Evolutionary conservation across 2,888 invertebrate genomes (phyloP), one percentile per base, ranked within the genome.

Genomic region (Dicyrtomina minuta): DNA sequence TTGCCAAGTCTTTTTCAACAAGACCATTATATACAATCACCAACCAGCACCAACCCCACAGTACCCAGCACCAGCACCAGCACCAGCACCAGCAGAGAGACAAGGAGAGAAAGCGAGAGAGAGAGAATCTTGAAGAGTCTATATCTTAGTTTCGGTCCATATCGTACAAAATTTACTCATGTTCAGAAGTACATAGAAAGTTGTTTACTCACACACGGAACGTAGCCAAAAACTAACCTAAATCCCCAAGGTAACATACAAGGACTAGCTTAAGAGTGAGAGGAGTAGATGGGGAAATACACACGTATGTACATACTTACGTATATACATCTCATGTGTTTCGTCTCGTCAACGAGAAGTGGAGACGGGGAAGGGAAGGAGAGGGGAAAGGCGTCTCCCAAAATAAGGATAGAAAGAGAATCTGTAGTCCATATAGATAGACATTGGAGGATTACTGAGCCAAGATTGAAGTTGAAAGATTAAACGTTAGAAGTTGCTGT

Each of bases 401-500:
- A 26, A 27, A 27, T 17, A 56, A 27, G 27, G 56, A 15, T 13
- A 53, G 8, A 5, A 27, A 56, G 56, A 56, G 56, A 56, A 27
- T 33, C 33, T 33, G 33, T 33, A 33, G 33, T 33, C 8, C 33
- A 33, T 33, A 33, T 33, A 33, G 33, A 33, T 33, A 33, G 33
- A 33, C 33, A 33, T 33, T 33, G 33, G 33, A 33, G 33, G 33
- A 33, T 33, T 33, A 33, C 33, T 5, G 33, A 33, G 33, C 15
- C 15, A 65, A 65, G 65, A 65, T 65, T 65, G 55, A 65, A 65
- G 65, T 65, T 55, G 65, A 65, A 65, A 65, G 65, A 65, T 65
- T 65, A 65, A 55, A 65, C 41, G 65, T 53, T 55, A 55, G 65
- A 65, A 51, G 64, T 53, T 46, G 15, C 51, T 53, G 65, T 53